Evolutionary conservation across 23 tunicate species (phyloP), one percentile per base, ranked within the genome.

Genomic region (Halocynthia roretzi): DNA sequence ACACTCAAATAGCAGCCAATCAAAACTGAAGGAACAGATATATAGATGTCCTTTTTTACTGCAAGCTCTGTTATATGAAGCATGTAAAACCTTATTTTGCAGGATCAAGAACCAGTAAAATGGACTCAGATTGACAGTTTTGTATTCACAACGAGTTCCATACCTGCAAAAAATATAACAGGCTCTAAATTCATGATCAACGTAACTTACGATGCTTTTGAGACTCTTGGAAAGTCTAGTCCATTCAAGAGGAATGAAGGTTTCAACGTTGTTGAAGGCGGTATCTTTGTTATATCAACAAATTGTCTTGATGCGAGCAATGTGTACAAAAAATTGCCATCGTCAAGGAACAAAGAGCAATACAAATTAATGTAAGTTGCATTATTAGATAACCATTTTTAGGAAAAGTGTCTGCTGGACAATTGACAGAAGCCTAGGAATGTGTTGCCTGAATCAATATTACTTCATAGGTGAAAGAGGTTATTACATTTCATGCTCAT

Each of bases 201-300:
- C 77, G 71, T 89, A 6, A 79, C 88, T n/a, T 89, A 89, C 51
- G 83, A 84, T 56, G 83, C 80, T 50, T 87, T 80, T 70, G 65
- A 61, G 7, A 53, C 17, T 50, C 71, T 68, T 51, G 63, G 56
- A 49, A 76, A 79, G 50, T 68, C 62, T 18, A 89, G 96, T 80
- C 67, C 96, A 4, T 58, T 89, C 50, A 75, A 83, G 23, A 52
- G 57, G 44, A 89, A 89, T 68, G 61, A 70, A 82, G 86, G 93
- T 87, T 22, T 40, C 12, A 66, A 60, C 9, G 79, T 84, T 5
- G 7, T 52, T 4, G 96, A 89, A 80, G 96, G 96, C 8, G 88
- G 65, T 2, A 80, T 67, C 15, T 49, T 84, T 15, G 61, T 73
- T 53, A 44, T 89, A 21, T 80, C 84, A 7, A n/a, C 61, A 6